Conservation (phyloP, 1,140 invertebrate genomes). For the Macrosteles quadrilineatus region DNA sequence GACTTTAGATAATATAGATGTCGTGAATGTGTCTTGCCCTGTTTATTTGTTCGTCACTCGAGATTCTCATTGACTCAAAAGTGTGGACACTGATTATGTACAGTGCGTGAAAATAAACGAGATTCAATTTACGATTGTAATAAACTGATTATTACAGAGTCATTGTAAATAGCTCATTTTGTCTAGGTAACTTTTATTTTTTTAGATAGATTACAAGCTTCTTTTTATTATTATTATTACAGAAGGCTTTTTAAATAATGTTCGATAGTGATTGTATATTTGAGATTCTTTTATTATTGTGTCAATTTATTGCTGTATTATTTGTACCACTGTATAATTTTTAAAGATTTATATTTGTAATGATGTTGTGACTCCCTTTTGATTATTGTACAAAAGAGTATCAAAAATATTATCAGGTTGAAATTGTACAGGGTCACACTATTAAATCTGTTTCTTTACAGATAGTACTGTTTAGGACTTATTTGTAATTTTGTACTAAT, state of each 20-base stretch:
- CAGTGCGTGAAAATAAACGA: constrained; percentile 13
- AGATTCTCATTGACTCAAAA: neutral
- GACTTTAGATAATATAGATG: constrained; percentile 18
- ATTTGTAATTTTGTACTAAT: too few species aligned
- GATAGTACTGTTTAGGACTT: too few species aligned
- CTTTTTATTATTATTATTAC: constrained; percentile 11
- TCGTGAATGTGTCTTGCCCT: constrained; percentile 23
- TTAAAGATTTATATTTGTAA: too few species aligned
- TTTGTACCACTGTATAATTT: neutral
- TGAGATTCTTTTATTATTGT: constrained; percentile 5
- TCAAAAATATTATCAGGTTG: too few species aligned
- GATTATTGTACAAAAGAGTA: too few species aligned
- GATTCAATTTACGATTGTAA: neutral
- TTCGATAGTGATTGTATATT: constrained; percentile 21
- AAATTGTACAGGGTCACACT: too few species aligned
- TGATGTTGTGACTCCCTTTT: too few species aligned
- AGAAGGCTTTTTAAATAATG: constrained; percentile 18
- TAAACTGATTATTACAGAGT: neutral
- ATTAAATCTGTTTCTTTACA: too few species aligned
- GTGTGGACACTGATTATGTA: neutral
- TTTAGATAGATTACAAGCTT: constrained; percentile 16
- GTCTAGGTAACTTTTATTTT: constrained; percentile 22
- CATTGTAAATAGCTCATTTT: constrained; percentile 22
- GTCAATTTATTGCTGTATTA: neutral
- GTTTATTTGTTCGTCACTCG: constrained; percentile 11